These are phyloP conservation scores for Apis florea DNA, from an alignment of 1,140 invertebrate genomes.

Conservation along the genomic window DNA sequence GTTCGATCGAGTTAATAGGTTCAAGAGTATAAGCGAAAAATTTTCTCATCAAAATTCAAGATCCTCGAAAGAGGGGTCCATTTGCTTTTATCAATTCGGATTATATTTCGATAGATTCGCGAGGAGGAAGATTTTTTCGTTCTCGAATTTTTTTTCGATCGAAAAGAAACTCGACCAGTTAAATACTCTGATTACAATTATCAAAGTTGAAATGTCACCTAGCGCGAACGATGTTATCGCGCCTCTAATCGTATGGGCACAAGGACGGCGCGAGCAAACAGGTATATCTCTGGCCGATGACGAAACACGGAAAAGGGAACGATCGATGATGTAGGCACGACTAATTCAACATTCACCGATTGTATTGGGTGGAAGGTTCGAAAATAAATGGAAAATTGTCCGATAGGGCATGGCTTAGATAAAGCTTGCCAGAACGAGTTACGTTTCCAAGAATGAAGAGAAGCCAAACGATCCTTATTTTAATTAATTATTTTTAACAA, in stretches of 20 bases:
- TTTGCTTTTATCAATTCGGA: too few species aligned
- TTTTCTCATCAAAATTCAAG: too few species aligned
- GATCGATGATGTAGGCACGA: neutral
- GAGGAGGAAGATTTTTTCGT: too few species aligned
- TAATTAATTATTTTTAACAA: neutral
- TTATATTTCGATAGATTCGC: too few species aligned
- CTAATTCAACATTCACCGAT: neutral
- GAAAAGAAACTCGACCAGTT: too few species aligned
- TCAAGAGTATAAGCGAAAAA: too few species aligned
- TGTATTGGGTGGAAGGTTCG: neutral
- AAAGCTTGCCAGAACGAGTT: neutral
- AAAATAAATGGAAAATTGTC: neutral
- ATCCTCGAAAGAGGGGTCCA: too few species aligned
- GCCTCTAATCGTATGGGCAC: neutral
- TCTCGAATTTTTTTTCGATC: too few species aligned
- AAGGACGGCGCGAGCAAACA: conserved; percentile 23
- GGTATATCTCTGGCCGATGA: conserved; percentile 12
- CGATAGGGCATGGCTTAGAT: neutral
- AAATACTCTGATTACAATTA: conserved; percentile 1
- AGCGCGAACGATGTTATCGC: conserved; percentile 15
- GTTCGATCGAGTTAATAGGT: too few species aligned
- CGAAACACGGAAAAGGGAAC: neutral
- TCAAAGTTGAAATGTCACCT: conserved; percentile 3
- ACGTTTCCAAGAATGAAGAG: neutral
- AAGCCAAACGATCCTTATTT: neutral